Base-by-base conservation (phyloP, 2,888 invertebrate species). In the Melieria crassipennis region DNA sequence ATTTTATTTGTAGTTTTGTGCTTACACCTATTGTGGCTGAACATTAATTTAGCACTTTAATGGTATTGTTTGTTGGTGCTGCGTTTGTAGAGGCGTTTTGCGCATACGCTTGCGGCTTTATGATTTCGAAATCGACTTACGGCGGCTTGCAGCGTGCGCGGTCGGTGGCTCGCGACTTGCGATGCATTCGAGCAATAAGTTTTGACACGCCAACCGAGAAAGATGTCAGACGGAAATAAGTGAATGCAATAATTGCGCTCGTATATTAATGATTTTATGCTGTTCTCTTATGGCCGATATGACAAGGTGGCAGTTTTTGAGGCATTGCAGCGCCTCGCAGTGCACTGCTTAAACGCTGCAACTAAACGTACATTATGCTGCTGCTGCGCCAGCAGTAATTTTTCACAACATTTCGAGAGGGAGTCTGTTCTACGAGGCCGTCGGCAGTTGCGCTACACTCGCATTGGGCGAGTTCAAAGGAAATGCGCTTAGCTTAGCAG, bases 151-250 rank as follows among this genome's bases (percentile, higher is more conserved):
- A 30, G 30, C 30, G 30, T 30, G 30, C 30, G 30, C 30, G 30
- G 30, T 30, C 30, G 30, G 30, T 30, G 58, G 75, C 75, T 80
- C 78, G 75, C 76, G 76, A 80, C 11, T 58, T 16, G 58, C 47
- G 79, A 80, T 77, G 79, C 75, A 76, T 73, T 82, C 56, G 64
- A 73, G 71, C 75, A 78, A 74, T 78, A 67, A 78, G 75, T 75
- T 75, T 79, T 76, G 72, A 74, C 78, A 78, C 76, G 76, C 76
- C 56, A 72, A 68, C 61, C 47, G 30, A 60, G 52, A 45, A 58
- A 52, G 62, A 52, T 62, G 62, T n/a, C 56, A 56, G 62, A 11
- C 62, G 45, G 46, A 42, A 13, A 43, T 16, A n/a, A 55, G 55
- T 30, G 48, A 57, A 56, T 46, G 11, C 9, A 45, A 46, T 47